A percentile compares a stretch with the other conserved stretches of the same genome.
phyloP scores from a whole-genome alignment of 2,888 invertebrate species.

The Zeuzera pyrina region DNA sequence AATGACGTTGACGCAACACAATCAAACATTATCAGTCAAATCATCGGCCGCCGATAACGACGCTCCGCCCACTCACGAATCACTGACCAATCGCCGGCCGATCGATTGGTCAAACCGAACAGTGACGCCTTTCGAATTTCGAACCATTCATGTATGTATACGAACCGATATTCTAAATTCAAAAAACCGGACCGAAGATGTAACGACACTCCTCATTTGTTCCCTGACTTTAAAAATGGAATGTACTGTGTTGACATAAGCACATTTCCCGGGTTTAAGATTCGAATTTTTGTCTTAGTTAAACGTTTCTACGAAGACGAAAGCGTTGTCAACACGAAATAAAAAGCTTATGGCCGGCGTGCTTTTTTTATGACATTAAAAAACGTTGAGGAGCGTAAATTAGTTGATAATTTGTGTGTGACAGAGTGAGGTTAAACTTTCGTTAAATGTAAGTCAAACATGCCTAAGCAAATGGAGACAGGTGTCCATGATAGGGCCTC shows the following conservation, averaged over 20 bases:
- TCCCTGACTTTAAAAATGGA: too few relatives aligned
- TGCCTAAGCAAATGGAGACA: constrained; percentile 68
- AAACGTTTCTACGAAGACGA: constrained; percentile 20
- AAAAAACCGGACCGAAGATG: neutral
- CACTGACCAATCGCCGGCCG: constrained; percentile 55
- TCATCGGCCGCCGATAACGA: constrained; percentile 39
- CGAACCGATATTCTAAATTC: neutral
- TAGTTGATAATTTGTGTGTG: constrained; percentile 70
- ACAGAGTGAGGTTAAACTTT: constrained; percentile 56
- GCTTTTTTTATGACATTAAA: constrained; percentile 43
- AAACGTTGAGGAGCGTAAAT: constrained; percentile 59
- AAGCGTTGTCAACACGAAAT: constrained; percentile 32
- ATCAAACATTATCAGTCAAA: constrained; percentile 37
- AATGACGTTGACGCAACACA: constrained; percentile 34
- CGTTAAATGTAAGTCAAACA: constrained; percentile 66
- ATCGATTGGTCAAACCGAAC: constrained; percentile 49
- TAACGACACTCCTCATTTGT: too few relatives aligned
- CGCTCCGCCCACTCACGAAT: constrained; percentile 46
- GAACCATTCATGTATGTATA: neutral
- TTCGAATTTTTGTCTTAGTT: constrained; percentile 20
- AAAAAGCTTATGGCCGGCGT: constrained; percentile 50
- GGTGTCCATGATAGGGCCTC: constrained; percentile 55
- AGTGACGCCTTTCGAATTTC: constrained; percentile 29
- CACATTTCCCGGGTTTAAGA: constrained; percentile 22
- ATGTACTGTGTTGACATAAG: too few relatives aligned